Evolutionary conservation across 1,140 invertebrate genomes (phyloP), one percentile per base, ranked within the genome.

Genomic region (Sinonovacula constricta): DNA sequence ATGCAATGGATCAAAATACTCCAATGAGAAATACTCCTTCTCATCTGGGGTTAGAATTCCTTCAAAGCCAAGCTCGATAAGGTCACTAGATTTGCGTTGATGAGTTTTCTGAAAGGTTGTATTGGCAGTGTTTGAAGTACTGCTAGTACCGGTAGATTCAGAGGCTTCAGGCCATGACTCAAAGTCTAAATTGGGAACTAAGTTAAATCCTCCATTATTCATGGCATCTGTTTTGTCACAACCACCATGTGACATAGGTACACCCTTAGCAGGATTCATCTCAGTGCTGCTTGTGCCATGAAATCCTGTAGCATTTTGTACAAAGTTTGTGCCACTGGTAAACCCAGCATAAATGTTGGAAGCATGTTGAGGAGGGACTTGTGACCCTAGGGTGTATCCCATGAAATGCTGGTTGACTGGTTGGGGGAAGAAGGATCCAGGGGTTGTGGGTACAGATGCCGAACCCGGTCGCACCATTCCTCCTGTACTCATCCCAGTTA

Each of bases 1-100:
- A 74, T 89, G 87, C 24, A 89, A 53, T 1, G 88, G 88, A 74
- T 89, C 88, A 85, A 89, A 89, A 39, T 80, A 86, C 45, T 87
- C 83, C 56, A 89, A 67, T 34, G 88, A 87, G 28, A 89, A 81
- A 68, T 89, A 89, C 39, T 89, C 88, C 53, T 85, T 84, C 54
- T 89, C 88, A 14, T 83, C 74, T 39, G 71, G 54, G 2, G 72
- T 66, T 39, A 69, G 15, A 15, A 78, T 51, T 24, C 76, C 74
- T 56, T 79, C 69, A 59, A 86, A 82, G 14, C 75, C 75, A 36
- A 78, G 31, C 49, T 85, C 74, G 24, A 86, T 86, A 28, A 86
- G 70, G 76, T 86, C 82, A 79, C 80, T 79, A 28, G 51, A 68
- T 65, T 69, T 81, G 12, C 75, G 22, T 74, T 51, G 22, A 54